A percentile compares a stretch with the other conserved stretches of the same genome.
Conservation (phyloP, 2,888 invertebrate genomes). For the Luperina testacea region DNA sequence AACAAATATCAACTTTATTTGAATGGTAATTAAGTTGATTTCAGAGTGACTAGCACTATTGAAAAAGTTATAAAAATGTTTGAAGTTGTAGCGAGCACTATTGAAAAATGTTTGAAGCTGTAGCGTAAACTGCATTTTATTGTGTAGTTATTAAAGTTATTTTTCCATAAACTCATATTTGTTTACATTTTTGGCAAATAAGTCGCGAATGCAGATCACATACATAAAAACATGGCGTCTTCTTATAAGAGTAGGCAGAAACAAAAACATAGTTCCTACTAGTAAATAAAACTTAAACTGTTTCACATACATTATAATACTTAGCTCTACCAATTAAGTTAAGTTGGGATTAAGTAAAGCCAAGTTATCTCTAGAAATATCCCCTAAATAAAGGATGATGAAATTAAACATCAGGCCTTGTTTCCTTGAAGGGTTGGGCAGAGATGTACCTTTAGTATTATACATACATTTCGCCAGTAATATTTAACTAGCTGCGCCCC, state of each 20-base stretch:
- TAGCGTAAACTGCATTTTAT: no score
- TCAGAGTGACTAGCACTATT: no score
- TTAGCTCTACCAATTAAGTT: background rate
- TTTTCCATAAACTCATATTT: no score
- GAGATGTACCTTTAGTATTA: no score
- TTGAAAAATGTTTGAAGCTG: no score
- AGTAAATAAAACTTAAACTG: background rate
- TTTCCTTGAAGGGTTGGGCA: background rate
- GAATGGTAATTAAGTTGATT: no score
- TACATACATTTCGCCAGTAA: background rate
- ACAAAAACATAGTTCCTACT: background rate
- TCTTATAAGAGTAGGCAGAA: background rate
- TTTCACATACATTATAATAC: background rate
- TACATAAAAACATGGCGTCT: background rate
- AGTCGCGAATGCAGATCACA: background rate
- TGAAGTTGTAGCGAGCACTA: no score
- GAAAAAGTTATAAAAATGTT: no score
- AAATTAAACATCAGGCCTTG: background rate
- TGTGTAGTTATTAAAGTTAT: no score
- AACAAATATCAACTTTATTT: no score
- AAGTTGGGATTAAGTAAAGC: slow-evolving; percentile 4
- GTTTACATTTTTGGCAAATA: no score
- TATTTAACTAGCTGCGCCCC: no score
- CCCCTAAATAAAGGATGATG: background rate
- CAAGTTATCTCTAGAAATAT: slow-evolving; percentile 9